Base-by-base conservation (phyloP, 2,888 invertebrate species). In the Agapostemon virescens region DNA sequence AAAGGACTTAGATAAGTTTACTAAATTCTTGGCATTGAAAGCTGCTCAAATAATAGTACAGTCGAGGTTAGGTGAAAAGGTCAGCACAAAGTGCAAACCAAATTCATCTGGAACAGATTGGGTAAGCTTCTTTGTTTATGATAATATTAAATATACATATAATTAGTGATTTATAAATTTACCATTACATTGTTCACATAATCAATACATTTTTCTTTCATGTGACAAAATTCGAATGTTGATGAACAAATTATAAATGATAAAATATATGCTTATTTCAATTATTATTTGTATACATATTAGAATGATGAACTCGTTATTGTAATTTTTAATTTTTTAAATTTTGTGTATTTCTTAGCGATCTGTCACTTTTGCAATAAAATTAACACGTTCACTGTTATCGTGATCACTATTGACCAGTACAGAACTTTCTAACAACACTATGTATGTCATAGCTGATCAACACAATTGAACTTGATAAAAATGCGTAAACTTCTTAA, bases 31-130 rank as follows among this genome's bases (percentile, higher is more conserved):
- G 86, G 96, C 97, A 20, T 93, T 97, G 78, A 98, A 98, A 93
- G 95, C 97, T 73, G 96, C 97, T 45, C 98, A 98, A 93, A 96
- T 98, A 69, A 97, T 98, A 73, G 97, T 98, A 30, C 98, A 98
- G 93, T 97, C 98, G 74, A 95, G 98, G 87, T 95, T 97, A 80
- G 98, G 98, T 33, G 97, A 97, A 89, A 98, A 97, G 93, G 95
- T 97, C 70, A 95, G 95, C 90, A 96, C 97, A 0, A 95, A 95
- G 89, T 97, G 97, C 86, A 97, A 97, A 92, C 95, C 96, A 9
- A 94, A 95, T 86, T 95, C 96, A 7, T 95, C 96, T 49, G 96
- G 97, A 79, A 95, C 96, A 36, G 98, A 97, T 93, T 98, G 98
- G 97, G 96, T 96, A 94, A 94, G 82, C 13, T 23, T 26, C 15